Conservation (phyloP, 2,797 vertebrate genomes). For the Hydrolagus colliei region DNA sequence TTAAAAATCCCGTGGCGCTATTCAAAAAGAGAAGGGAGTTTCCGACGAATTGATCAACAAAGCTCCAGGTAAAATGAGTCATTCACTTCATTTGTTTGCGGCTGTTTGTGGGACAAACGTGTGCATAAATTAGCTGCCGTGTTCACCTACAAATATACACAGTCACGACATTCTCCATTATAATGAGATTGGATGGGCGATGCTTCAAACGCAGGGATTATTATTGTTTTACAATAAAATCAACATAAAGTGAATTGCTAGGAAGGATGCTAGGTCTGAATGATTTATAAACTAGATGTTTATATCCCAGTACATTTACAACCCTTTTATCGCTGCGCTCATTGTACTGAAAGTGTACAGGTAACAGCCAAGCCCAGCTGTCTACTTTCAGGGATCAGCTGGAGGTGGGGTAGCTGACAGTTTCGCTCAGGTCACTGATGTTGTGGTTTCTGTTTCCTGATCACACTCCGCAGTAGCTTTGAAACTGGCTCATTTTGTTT, state of each 20-base stretch:
- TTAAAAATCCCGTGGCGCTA: not conserved
- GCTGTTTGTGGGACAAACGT: not conserved
- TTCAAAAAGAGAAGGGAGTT: not conserved
- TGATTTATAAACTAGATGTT: not conserved
- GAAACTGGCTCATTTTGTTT: no score
- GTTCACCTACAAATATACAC: not conserved
- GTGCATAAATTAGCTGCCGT: not conserved
- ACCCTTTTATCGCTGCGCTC: no score
- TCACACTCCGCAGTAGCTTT: no score
- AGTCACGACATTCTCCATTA: not conserved
- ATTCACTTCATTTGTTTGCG: not conserved
- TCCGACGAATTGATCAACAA: not conserved
- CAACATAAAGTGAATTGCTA: not conserved
- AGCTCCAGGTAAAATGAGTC: not conserved
- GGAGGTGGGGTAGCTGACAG: no score
- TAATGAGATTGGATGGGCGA: not conserved
- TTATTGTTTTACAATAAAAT: not conserved
- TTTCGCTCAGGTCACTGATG: no score
- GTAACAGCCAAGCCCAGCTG: no score
- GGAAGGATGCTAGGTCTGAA: no score
- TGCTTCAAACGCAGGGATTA: not conserved
- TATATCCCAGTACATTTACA: not conserved
- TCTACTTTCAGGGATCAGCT: no score
- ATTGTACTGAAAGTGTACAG: no score
- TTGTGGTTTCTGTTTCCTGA: no score